Percentiles rank a stretch among this genome's conserved stretches.
Conservation (phyloP, 35 echinoderm and acorn worm species). For the Heliocidaris erythrogramma region DNA sequence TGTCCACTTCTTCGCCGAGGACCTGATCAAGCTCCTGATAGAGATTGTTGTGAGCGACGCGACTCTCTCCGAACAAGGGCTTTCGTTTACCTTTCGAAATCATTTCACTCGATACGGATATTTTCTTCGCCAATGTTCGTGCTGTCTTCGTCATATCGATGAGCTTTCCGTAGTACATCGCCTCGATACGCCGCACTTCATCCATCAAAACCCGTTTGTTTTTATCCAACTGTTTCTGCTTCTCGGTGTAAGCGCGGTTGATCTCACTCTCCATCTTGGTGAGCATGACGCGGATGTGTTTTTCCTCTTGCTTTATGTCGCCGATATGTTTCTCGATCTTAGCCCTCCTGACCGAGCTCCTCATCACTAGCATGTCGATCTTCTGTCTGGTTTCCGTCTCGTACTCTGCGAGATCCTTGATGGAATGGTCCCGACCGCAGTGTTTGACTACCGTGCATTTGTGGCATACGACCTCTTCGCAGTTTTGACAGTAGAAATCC, state of each 20-base stretch:
- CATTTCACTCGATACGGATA: slow-evolving; percentile 15
- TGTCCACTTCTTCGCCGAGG: slow-evolving; percentile 12
- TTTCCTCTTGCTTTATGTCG: slow-evolving; percentile 10
- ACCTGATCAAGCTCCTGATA: slow-evolving; percentile 17
- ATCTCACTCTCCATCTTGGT: slow-evolving; percentile 21
- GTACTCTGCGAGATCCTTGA: slow-evolving; percentile 30
- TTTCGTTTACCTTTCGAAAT: slow-evolving; percentile 40
- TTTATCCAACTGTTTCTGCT: background rate
- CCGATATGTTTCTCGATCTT: slow-evolving; percentile 38
- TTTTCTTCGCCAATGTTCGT: background rate
- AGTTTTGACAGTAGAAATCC: slow-evolving; percentile 43
- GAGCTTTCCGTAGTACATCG: background rate
- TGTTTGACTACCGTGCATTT: slow-evolving; percentile 34
- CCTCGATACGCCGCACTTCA: background rate
- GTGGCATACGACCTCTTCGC: slow-evolving; percentile 36
- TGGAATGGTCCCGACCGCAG: background rate
- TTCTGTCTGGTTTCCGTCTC: slow-evolving; percentile 37
- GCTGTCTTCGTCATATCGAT: slow-evolving; percentile 1
- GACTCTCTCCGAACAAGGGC: background rate
- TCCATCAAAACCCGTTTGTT: background rate
- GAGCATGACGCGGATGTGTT: background rate
- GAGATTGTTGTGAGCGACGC: slow-evolving; percentile 17
- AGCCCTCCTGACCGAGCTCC: slow-evolving; percentile 8
- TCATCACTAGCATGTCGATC: slow-evolving; percentile 42
- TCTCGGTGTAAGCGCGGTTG: slow-evolving; percentile 9